A percentile compares a stretch with the other conserved stretches of the same genome.
phyloP scores from a whole-genome alignment of 2,113 vertebrate species.

The Eptatretus burgeri region DNA sequence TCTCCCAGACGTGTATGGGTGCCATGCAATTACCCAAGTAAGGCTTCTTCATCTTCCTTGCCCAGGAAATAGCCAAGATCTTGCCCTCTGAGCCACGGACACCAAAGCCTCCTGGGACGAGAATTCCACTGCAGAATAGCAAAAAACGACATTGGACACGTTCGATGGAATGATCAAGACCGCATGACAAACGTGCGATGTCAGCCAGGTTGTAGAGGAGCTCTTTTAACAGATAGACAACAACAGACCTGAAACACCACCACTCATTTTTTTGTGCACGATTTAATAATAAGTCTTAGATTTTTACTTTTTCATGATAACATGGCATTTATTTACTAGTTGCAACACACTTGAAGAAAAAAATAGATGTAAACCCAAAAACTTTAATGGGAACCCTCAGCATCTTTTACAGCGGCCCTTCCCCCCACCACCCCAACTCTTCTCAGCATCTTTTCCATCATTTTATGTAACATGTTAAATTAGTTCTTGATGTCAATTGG shows the following conservation, averaged over 20 bases:
- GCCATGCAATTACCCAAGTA: slow-evolving; percentile 34
- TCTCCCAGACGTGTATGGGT: background rate
- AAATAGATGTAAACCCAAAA: too few species aligned
- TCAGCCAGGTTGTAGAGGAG: background rate
- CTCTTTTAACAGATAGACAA: too few species aligned
- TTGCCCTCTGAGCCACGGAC: slow-evolving; percentile 83
- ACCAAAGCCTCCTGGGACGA: slow-evolving; percentile 84
- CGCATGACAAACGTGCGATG: background rate
- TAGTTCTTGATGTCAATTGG: too few species aligned
- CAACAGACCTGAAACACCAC: fast-evolving
- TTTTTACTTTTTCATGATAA: background rate
- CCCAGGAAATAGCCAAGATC: slow-evolving; percentile 78
- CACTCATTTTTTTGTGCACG: background rate
- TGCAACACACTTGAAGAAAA: too few species aligned
- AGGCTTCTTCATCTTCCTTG: slow-evolving; percentile 70
- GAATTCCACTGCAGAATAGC: slow-evolving; percentile 27
- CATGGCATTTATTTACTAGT: too few species aligned
- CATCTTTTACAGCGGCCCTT: too few species aligned
- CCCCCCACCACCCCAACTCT: too few species aligned
- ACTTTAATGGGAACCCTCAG: too few species aligned
- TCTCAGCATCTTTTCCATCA: too few species aligned
- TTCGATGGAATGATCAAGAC: background rate
- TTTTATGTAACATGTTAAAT: too few species aligned
- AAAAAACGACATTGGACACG: background rate
- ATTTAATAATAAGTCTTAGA: background rate